Base-by-base conservation (phyloP, 2,797 vertebrate species). In the Strix occidentalis region DNA sequence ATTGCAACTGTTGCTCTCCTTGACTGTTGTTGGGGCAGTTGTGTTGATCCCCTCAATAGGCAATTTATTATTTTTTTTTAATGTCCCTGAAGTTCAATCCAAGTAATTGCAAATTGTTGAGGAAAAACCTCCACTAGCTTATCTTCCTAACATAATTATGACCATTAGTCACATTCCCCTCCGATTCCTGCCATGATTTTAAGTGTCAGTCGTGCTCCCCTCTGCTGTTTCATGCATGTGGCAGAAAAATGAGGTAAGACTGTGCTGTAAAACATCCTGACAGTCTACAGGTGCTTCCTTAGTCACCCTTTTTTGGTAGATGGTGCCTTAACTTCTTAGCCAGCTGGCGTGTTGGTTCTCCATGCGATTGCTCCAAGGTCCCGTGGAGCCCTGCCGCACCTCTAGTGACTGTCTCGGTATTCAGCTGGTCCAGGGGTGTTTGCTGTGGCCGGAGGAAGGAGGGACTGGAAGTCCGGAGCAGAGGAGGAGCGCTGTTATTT, bases 151-250 rank as follows among this genome's bases (percentile, higher is more conserved):
- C 25, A 3, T 39, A 33, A 54, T 65, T 43, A 13, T 2, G 39
- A 61, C 13, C 51, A 11, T 6, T 2, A 4, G 20, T 57, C 4
- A 1, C 1, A 0, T 71, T 87, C 46, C 58, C 13, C 4, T 76
- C 29, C 2, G 4, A 28, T 61, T 82, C 39, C 50, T 84, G 43
- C 74, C 2, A 1, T 5, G 41, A 15, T 9, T n/a, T 3, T 39
- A 37, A n/a, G 66, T 0, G 6, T 29, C 0, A 2, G 16, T 61
- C 3, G 2, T 0, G 0, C 43, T 51, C 50, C n/a, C 6, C 3
- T 35, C 29, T 74, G 26, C 24, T 3, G 1, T 21, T 84, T 43
- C 23, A 4, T 4, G 17, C 4, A 2, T 24, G 7, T 1, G 3
- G 3, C 60, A 35, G 72, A 26, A 79, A 56, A 39, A 6, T 1